These are phyloP conservation scores for Novumbra hubbsi DNA, from an alignment of 2,797 vertebrate species.

Conservation along the genomic window DNA sequence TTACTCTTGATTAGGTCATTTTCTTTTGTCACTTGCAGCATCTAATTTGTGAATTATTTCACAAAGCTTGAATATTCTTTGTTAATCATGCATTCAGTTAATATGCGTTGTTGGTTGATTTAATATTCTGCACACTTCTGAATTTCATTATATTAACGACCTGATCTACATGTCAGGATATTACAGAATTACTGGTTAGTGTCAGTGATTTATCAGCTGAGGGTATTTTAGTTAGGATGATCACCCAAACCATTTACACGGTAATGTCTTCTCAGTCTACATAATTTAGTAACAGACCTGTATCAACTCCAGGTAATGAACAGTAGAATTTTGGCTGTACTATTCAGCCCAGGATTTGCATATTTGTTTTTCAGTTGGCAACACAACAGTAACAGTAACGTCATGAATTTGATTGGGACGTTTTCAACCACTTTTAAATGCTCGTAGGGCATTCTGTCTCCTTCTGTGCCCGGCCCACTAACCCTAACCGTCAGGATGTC, in stretches of 20 bases:
- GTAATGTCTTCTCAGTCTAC: neutral
- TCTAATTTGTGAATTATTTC: neutral
- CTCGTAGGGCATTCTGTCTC: neutral
- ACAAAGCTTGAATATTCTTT: constrained; percentile 11
- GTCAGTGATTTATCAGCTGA: neutral
- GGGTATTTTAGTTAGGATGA: too few relatives aligned
- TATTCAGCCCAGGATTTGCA: neutral
- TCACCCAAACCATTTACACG: too few relatives aligned
- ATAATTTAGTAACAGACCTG: neutral
- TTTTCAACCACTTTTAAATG: neutral
- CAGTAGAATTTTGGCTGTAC: neutral
- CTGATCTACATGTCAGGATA: constrained; percentile 30
- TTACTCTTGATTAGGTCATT: constrained; percentile 54
- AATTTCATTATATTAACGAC: constrained; percentile 36
- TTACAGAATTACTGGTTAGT: neutral
- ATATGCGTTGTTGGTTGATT: constrained; percentile 26
- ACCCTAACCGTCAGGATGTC: neutral
- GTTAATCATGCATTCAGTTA: constrained; percentile 48
- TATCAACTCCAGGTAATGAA: neutral
- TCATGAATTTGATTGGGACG: neutral
- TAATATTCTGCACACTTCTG: constrained; percentile 41
- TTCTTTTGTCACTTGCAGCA: neutral
- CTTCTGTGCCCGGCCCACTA: neutral
- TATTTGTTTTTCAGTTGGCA: neutral
- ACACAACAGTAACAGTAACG: neutral